phyloP scores from a whole-genome alignment of 2,888 invertebrate species.

The Lomographa bimaculata region DNA sequence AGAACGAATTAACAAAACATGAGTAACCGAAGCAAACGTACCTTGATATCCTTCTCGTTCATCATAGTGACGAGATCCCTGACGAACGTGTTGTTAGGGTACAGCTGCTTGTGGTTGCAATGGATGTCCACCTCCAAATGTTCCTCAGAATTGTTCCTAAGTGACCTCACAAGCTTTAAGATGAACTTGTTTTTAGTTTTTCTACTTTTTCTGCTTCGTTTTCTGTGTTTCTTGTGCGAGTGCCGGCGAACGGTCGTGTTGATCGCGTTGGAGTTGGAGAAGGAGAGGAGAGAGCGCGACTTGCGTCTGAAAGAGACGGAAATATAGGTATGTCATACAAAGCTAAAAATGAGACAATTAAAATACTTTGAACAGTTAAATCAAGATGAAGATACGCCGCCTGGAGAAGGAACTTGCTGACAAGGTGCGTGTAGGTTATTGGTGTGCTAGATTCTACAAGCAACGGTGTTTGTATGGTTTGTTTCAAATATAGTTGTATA shows the following conservation, averaged over 20 bases:
- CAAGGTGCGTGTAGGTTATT: conserved; percentile 78
- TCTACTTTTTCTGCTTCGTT: conserved; percentile 28
- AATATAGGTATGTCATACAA: no score
- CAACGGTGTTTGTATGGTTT: no score
- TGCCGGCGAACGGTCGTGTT: conserved; percentile 37
- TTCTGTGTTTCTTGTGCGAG: conserved; percentile 31
- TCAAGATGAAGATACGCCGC: conserved; percentile 90
- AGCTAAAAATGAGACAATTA: no score
- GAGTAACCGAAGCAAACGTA: no score
- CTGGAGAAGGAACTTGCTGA: conserved; percentile 89
- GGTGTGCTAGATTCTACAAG: no score
- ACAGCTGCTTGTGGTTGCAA: conserved; percentile 56
- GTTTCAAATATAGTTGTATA: no score
- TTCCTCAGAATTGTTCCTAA: conserved; percentile 49
- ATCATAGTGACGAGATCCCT: conserved; percentile 67
- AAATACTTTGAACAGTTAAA: conserved; percentile 93
- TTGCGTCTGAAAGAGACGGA: conserved; percentile 46
- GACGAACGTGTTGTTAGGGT: conserved; percentile 69
- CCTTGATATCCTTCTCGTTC: conserved; percentile 67
- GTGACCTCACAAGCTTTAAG: conserved; percentile 50
- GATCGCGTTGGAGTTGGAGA: conserved; percentile 25
- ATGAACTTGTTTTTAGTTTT: conserved; percentile 67
- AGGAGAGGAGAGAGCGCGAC: conserved; percentile 65
- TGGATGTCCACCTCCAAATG: conserved; percentile 67
- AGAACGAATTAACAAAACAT: no score